Evolutionary conservation across 2,888 invertebrate genomes (phyloP), one percentile per base, ranked within the genome.

Genomic region (Pristionchus mayeri): DNA sequence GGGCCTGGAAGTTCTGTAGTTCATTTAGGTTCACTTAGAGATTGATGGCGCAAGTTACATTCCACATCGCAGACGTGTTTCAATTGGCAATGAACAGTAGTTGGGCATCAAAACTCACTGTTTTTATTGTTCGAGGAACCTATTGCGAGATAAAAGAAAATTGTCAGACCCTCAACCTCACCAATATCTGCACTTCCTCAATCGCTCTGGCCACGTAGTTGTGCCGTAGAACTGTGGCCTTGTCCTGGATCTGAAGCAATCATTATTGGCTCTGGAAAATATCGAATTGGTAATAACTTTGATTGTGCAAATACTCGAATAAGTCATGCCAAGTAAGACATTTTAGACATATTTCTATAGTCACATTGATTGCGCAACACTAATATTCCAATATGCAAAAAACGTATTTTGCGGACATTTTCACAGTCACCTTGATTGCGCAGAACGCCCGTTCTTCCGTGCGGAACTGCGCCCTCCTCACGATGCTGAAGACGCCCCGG

Each of bases 401-500:
- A n/a, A n/a, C n/a, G n/a, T n/a, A n/a, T n/a, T n/a, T n/a, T n/a
- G n/a, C n/a, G n/a, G n/a, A n/a, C n/a, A n/a, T n/a, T n/a, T n/a
- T n/a, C n/a, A n/a, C 54, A 54, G 34, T 89, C 40, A 93, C 95
- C 95, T 98, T 98, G 89, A 97, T 94, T 82, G 67, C 67, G 40
- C 97, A 97, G 94, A 95, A 97, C 87, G 95, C 93, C 90, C 95
- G 94, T 86, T 95, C 94, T 85, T 95, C 95, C 89, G 95, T 87
- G 21, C 86, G 84, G 50, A 88, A 86, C 40, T 86, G 86, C 96
- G 96, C 96, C 94, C 96, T 96, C 91, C 96, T 96, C 6, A 98
- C 97, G 93, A 96, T 95, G 34, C 97, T 97, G 93, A 96, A 98
- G 30, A 97, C 96, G 87, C 98, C 97, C 92, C 95, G 95, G n/a